A percentile compares a stretch with the other conserved stretches of the same genome.
Evolutionary conservation across 2,888 invertebrate genomes (phyloP).

Genomic region (Flabesymbios commensalis): DNA sequence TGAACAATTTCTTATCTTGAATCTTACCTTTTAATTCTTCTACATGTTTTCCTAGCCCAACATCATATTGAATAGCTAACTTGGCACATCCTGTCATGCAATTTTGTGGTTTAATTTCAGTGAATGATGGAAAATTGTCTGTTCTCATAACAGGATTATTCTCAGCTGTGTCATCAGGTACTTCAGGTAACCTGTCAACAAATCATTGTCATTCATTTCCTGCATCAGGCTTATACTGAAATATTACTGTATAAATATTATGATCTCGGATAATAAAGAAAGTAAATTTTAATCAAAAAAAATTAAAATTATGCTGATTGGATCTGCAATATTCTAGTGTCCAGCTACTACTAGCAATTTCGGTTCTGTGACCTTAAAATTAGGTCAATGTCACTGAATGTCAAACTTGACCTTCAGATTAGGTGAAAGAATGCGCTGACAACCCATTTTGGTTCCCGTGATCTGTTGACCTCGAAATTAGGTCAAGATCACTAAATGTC

Average conservation of each 20-base stretch:
- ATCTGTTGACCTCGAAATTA: too few relatives aligned
- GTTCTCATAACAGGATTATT: slow-evolving; percentile 75
- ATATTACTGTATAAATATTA: background rate
- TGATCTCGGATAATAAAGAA: background rate
- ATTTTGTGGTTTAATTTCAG: slow-evolving; percentile 78
- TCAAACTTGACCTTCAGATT: too few relatives aligned
- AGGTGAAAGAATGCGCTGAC: too few relatives aligned
- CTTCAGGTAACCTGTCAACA: slow-evolving; percentile 64
- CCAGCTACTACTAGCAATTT: too few relatives aligned
- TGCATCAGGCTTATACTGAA: background rate
- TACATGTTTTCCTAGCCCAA: slow-evolving; percentile 71
- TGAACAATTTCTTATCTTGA: too few relatives aligned
- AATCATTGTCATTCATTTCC: slow-evolving; percentile 1
- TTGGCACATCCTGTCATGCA: slow-evolving; percentile 78
- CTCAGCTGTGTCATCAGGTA: slow-evolving; percentile 73
- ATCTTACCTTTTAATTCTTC: slow-evolving; percentile 44
- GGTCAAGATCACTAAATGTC: too few relatives aligned
- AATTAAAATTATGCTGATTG: too few relatives aligned
- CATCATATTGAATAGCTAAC: slow-evolving; percentile 80
- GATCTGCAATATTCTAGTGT: too few relatives aligned
- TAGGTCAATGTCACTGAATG: too few relatives aligned
- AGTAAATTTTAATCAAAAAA: too few relatives aligned
- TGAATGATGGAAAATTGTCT: slow-evolving; percentile 78
- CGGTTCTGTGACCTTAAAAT: too few relatives aligned
- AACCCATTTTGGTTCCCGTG: too few relatives aligned